These are phyloP conservation scores for Melipona bicolor DNA, from an alignment of 2,888 invertebrate genomes.

Conservation along the genomic window DNA sequence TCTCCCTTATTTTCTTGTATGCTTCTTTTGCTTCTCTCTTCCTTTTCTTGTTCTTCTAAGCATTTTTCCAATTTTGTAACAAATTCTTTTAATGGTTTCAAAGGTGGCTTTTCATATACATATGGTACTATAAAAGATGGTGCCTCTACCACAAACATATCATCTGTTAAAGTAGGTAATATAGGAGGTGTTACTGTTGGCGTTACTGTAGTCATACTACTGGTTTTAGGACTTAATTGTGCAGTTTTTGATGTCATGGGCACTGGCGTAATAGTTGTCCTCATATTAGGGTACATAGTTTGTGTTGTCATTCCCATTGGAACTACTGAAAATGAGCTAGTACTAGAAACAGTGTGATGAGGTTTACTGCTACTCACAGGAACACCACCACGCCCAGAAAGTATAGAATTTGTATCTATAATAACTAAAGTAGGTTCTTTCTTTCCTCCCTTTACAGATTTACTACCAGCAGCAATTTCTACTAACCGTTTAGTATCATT, in stretches of 20 bases:
- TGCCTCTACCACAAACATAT: constrained; percentile 96
- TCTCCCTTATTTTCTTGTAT: constrained; percentile 83
- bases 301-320: constrained; percentile 86
- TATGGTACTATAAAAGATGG: constrained; percentile 97
- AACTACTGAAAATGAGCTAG: constrained; percentile 84
- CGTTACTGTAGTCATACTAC: constrained; percentile 73
- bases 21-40: constrained; percentile 83
- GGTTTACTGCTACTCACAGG: constrained; percentile 84
- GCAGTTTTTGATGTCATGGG: constrained; percentile 82
- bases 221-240: constrained; percentile 77
- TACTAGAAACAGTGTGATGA: constrained; percentile 75
- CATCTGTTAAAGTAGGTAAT: constrained; percentile 93
- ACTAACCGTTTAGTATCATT: constrained; percentile 90
- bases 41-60: constrained; percentile 87
- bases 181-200: constrained; percentile 86
- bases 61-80: constrained; percentile 88
- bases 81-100: constrained; percentile 91
- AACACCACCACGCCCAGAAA: constrained; percentile 87
- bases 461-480: constrained; percentile 88
- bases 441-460: constrained; percentile 85
- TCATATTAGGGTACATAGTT: constrained; percentile 88
- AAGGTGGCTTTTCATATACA: constrained; percentile 95
- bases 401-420: constrained; percentile 91
- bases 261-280: constrained; percentile 86
- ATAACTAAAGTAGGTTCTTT: constrained; percentile 92